Percentiles rank a stretch among this genome's conserved stretches.
Conservation (phyloP, 2,113 vertebrate species). For the Chamaetylas fuelleborni region DNA sequence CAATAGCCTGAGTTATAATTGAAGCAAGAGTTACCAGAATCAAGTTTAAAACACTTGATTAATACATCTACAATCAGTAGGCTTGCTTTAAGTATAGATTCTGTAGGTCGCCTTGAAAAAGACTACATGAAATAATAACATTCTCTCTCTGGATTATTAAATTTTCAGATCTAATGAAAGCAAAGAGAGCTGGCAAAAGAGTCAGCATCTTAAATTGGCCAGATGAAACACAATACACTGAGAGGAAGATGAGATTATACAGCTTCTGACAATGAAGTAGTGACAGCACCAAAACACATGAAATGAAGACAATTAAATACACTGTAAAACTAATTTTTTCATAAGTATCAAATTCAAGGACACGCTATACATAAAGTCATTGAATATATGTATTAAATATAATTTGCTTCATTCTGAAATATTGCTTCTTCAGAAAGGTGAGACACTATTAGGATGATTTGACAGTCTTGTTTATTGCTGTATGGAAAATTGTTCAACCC, state of each 20-base stretch:
- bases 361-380: neutral
- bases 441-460: neutral
- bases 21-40: neutral
- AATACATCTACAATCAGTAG: neutral
- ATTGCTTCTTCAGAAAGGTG: neutral
- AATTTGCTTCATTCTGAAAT: neutral
- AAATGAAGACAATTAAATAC: neutral
- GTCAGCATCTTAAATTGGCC: neutral
- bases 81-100: neutral
- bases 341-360: neutral
- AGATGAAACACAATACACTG: neutral
- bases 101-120: neutral
- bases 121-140: neutral
- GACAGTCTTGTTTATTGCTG: neutral
- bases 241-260: neutral
- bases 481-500: neutral
- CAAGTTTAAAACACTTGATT: neutral
- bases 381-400: neutral
- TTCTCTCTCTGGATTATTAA: neutral
- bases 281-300: neutral
- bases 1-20: neutral
- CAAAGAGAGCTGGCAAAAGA: neutral
- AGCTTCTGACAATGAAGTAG: neutral
- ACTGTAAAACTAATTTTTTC: neutral
- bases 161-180: neutral